Percentiles rank a stretch among this genome's conserved stretches.
phyloP scores from a whole-genome alignment of 2,888 invertebrate species.

The Cosmia pyralina region DNA sequence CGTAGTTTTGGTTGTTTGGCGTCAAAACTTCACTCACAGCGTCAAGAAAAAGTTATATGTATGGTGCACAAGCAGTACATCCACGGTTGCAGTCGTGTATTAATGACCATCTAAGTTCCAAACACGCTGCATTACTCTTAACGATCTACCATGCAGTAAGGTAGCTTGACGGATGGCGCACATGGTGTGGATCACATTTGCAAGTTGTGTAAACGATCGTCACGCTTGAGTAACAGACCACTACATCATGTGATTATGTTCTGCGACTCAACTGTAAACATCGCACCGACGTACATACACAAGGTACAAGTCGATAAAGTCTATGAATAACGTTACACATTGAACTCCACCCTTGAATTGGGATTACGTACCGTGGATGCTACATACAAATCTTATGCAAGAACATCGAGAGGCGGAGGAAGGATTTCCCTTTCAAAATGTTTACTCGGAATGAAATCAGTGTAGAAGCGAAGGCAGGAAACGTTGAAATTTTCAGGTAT shows the following conservation, averaged over 20 bases:
- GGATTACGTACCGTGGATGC: constrained; percentile 11
- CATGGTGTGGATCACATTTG: constrained; percentile 62
- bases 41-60: neutral
- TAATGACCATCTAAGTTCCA: constrained; percentile 4
- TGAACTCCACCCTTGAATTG: constrained; percentile 18
- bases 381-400: constrained; percentile 7
- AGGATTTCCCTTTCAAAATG: constrained; percentile 2
- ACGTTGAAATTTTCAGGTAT: neutral
- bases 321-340: constrained; percentile 42
- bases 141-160: constrained; percentile 22
- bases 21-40: neutral
- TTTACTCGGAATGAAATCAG: constrained; percentile 18
- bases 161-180: constrained; percentile 58
- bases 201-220: constrained; percentile 52
- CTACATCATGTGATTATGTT: constrained; percentile 56
- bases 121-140: constrained; percentile 8
- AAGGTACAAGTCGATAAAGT: constrained; percentile 11
- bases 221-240: constrained; percentile 35
- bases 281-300: constrained; percentile 17
- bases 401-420: constrained; percentile 4
- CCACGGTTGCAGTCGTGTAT: neutral
- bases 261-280: constrained; percentile 55
- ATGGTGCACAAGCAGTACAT: too few species aligned
- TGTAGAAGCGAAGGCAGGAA: neutral
- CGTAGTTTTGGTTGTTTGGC: neutral